Percentiles rank a stretch among this genome's conserved stretches.
These are phyloP conservation scores for Arvicola amphibius DNA, from an alignment of 2,797 vertebrate species.

Conservation along the genomic window DNA sequence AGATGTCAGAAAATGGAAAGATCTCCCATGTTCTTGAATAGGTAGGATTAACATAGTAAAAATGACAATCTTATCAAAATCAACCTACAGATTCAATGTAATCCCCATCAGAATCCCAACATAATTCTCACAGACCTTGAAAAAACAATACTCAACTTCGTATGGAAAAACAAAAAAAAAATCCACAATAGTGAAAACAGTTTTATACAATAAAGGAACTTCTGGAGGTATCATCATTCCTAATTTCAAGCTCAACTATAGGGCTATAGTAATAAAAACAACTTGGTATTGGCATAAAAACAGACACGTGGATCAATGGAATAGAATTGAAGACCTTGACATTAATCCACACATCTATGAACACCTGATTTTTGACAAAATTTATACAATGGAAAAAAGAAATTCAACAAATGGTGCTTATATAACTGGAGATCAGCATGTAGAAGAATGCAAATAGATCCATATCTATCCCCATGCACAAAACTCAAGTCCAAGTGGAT, in stretches of 20 bases:
- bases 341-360: background rate
- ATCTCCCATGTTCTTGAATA: background rate
- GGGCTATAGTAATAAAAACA: background rate
- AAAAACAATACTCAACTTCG: background rate
- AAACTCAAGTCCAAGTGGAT: background rate
- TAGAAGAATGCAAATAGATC: background rate
- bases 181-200: background rate
- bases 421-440: background rate
- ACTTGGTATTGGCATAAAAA: background rate
- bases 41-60: background rate
- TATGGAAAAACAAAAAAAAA: background rate
- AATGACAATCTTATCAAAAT: background rate
- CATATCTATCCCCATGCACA: background rate
- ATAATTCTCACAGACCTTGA: background rate
- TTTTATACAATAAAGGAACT: background rate
- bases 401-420: background rate
- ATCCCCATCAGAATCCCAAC: background rate
- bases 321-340: background rate
- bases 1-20: background rate
- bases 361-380: background rate
- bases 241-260: too few species aligned
- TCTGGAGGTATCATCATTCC: too few species aligned
- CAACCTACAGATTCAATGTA: background rate
- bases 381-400: background rate
- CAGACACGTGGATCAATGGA: background rate